These are phyloP conservation scores for Drosophila mimica DNA, from an alignment of 2,888 invertebrate genomes.

Conservation along the genomic window DNA sequence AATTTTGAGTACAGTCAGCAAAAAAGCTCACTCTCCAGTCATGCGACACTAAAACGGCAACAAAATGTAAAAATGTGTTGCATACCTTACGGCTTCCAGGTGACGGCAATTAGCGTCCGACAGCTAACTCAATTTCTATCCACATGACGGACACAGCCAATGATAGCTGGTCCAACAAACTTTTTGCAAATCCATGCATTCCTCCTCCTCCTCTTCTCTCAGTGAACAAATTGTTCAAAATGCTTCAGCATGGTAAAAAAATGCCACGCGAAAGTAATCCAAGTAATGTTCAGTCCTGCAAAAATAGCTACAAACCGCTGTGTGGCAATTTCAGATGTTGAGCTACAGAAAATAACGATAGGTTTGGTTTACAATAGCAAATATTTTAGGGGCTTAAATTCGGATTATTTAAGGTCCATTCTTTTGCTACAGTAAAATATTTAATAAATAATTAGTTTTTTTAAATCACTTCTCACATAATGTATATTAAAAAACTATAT, in stretches of 20 bases:
- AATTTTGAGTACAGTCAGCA: slow-evolving; percentile 78
- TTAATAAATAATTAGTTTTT: background rate
- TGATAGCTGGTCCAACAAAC: slow-evolving; percentile 18
- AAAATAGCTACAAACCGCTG: background rate
- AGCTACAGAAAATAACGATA: background rate
- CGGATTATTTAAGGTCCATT: background rate
- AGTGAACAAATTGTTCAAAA: slow-evolving; percentile 1
- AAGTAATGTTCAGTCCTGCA: slow-evolving; percentile 12
- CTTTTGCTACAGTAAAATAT: background rate
- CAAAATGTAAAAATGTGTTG: slow-evolving; percentile 31
- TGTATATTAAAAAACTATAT: background rate
- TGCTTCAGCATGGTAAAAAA: slow-evolving; percentile 6
- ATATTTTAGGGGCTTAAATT: background rate
- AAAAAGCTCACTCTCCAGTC: slow-evolving; percentile 50
- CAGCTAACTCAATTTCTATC: slow-evolving; percentile 28
- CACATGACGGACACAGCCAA: slow-evolving; percentile 18
- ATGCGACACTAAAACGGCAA: slow-evolving; percentile 9
- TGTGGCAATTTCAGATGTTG: background rate
- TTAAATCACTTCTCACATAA: background rate
- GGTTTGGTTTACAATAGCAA: background rate
- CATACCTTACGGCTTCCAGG: slow-evolving; percentile 54
- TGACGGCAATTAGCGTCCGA: slow-evolving; percentile 58
- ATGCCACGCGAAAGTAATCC: slow-evolving; percentile 10
- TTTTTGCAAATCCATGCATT: slow-evolving; percentile 6
- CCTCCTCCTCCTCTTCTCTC: background rate